These are phyloP conservation scores for Lagorchestes hirsutus DNA, from an alignment of 2,797 vertebrate species.

Conservation along the genomic window DNA sequence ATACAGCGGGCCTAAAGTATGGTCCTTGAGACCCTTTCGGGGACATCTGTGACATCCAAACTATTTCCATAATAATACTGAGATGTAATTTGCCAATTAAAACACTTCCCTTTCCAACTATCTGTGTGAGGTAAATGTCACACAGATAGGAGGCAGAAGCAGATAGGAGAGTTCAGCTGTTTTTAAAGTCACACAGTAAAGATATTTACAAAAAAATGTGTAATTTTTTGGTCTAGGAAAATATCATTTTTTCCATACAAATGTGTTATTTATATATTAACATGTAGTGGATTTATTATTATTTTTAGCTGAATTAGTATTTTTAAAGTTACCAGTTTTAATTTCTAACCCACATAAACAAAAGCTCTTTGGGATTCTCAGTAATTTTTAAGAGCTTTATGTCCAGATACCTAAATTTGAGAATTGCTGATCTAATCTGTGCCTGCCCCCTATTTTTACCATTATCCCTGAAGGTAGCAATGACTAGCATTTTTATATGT, in stretches of 20 bases:
- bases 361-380: neutral
- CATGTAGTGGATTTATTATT: too few species aligned
- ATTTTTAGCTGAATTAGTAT: too few species aligned
- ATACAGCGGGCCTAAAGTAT: neutral
- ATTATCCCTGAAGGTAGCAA: neutral
- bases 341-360: neutral
- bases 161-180: neutral
- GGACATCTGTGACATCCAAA: neutral
- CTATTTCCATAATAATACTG: neutral
- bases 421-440: neutral
- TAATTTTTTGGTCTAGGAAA: neutral
- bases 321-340: neutral
- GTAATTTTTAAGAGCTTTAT: neutral
- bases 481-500: neutral
- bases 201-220: neutral
- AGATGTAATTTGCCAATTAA: neutral
- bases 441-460: neutral
- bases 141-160: neutral
- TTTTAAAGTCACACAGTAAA: neutral
- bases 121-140: neutral
- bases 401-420: neutral
- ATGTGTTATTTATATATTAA: too few species aligned
- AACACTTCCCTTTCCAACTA: neutral
- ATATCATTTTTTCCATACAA: neutral
- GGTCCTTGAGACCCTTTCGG: neutral